These are phyloP conservation scores for Zoanthus sansibaricus DNA, from an alignment of 92 coral and sea anemone genomes.

Conservation along the genomic window DNA sequence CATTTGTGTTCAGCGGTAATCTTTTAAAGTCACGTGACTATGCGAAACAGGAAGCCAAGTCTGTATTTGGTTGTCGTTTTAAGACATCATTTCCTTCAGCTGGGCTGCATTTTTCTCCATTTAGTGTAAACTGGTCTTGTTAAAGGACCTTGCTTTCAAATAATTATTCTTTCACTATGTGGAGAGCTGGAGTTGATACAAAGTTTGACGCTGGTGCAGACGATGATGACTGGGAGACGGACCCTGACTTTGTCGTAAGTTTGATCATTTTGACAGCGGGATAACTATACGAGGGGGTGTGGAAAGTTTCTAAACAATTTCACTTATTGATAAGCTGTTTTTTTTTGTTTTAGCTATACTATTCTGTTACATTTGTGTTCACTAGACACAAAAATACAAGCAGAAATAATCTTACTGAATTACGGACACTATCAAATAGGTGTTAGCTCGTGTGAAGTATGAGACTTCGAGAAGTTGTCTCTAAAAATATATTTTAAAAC, in stretches of 20 bases:
- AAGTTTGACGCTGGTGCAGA: conserved; percentile 61
- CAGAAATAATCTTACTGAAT: too few species aligned
- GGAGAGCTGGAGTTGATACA: conserved; percentile 75
- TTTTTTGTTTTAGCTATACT: too few species aligned
- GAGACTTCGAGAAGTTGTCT: too few species aligned
- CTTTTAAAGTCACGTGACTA: conserved; percentile 26
- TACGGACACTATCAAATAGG: too few species aligned
- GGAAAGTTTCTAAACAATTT: too few species aligned
- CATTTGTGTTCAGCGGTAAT: conserved; percentile 18
- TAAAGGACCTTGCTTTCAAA: not conserved
- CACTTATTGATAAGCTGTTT: too few species aligned
- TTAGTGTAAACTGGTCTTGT: not conserved
- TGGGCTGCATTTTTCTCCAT: not conserved
- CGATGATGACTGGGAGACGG: conserved; percentile 99
- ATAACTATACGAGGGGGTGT: too few species aligned
- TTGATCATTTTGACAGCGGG: too few species aligned
- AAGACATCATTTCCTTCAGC: conserved; percentile 37
- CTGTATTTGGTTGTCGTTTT: conserved; percentile 9
- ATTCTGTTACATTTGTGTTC: too few species aligned
- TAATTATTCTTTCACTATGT: conserved; percentile 51
- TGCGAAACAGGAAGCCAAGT: conserved; percentile 49
- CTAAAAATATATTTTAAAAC: too few species aligned
- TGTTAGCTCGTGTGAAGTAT: too few species aligned
- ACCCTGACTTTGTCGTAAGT: conserved; percentile 98
- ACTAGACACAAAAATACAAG: too few species aligned